A percentile compares a stretch with the other conserved stretches of the same genome.
Evolutionary conservation across 2,888 invertebrate genomes (phyloP).

Genomic region (Drosophila multiciliata): DNA sequence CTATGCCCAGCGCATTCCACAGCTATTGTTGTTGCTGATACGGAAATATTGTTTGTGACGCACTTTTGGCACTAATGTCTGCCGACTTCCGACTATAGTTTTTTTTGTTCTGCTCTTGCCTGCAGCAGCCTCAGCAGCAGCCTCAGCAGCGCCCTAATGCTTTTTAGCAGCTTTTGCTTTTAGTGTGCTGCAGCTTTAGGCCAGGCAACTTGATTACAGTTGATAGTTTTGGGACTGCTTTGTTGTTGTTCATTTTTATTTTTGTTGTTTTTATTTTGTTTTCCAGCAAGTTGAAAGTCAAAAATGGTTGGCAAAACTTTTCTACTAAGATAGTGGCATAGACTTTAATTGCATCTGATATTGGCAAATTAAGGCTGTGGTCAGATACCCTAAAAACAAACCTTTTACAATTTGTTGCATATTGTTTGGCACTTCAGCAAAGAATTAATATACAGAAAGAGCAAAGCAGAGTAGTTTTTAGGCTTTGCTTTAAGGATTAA

Average conservation of each 20-base stretch:
- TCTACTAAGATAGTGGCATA: constrained; percentile 40
- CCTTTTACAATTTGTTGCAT: not conserved
- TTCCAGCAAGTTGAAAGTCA: constrained; percentile 55
- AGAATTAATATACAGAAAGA: not conserved
- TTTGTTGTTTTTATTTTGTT: constrained; percentile 11
- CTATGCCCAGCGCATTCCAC: constrained; percentile 63
- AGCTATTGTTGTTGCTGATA: constrained; percentile 66
- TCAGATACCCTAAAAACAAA: not conserved
- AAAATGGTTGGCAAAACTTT: constrained; percentile 50
- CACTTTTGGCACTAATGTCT: constrained; percentile 81
- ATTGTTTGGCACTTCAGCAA: not conserved
- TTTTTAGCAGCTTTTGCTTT: constrained; percentile 75
- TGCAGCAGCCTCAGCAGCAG: constrained; percentile 1
- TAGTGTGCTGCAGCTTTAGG: constrained; percentile 61
- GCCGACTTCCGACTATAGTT: constrained; percentile 77
- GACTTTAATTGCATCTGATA: constrained; percentile 60
- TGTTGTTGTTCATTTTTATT: constrained; percentile 32
- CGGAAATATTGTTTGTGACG: constrained; percentile 82
- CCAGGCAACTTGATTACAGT: constrained; percentile 78
- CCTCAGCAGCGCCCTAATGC: constrained; percentile 65
- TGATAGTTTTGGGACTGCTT: constrained; percentile 69
- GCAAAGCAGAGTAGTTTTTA: too few relatives aligned
- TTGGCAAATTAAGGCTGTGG: constrained; percentile 48
- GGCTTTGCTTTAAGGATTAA: not conserved
- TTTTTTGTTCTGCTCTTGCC: constrained; percentile 24